phyloP scores from a whole-genome alignment of 2,113 vertebrate genomes.

The Xenopus borealis region DNA sequence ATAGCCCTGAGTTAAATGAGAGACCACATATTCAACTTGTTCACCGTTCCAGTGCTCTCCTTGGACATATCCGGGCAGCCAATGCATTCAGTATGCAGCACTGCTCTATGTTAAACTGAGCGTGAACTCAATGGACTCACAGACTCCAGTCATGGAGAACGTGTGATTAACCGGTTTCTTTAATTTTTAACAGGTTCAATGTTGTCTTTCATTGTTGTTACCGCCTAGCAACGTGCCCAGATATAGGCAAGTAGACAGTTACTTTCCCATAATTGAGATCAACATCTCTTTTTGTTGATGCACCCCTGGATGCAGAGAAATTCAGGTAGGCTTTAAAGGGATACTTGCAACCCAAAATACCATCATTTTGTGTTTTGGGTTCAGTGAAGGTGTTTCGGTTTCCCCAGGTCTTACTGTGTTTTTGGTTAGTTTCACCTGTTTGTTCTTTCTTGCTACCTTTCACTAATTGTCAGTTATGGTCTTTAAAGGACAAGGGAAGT shows the following conservation, averaged over 20 bases:
- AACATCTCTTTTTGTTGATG: neutral
- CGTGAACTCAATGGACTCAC: neutral
- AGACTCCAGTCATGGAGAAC: neutral
- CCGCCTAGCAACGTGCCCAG: conserved; percentile 55
- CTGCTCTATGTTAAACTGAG: conserved; percentile 1
- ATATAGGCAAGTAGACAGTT: neutral
- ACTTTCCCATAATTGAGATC: neutral
- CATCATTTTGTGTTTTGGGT: too few relatives aligned
- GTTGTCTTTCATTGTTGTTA: conserved; percentile 56
- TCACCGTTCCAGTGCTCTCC: neutral
- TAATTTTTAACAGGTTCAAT: conserved; percentile 64
- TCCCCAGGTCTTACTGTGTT: too few relatives aligned
- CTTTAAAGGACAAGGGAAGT: too few relatives aligned
- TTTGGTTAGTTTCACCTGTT: too few relatives aligned
- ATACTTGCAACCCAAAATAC: too few relatives aligned
- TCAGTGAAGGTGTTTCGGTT: too few relatives aligned
- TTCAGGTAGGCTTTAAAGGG: conserved; percentile 6
- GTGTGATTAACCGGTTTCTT: conserved; percentile 39
- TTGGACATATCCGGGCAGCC: neutral
- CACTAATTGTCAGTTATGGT: too few relatives aligned
- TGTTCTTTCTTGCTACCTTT: too few relatives aligned
- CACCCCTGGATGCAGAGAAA: neutral
- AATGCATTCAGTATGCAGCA: neutral
- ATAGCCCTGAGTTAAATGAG: too few relatives aligned
- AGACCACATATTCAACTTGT: too few relatives aligned